phyloP scores from a whole-genome alignment of 2,113 vertebrate species.

The Poeciliopsis prolifica region DNA sequence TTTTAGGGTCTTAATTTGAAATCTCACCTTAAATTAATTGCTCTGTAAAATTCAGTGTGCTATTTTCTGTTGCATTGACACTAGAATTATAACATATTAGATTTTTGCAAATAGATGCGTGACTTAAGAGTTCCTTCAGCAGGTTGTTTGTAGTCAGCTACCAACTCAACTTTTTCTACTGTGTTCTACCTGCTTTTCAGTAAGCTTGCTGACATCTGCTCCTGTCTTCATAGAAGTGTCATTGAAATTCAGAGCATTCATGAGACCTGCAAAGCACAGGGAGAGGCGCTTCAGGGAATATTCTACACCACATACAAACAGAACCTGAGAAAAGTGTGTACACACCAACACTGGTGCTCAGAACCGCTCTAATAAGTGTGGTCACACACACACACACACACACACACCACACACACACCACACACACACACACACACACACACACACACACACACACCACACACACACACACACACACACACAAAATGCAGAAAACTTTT shows the following conservation, averaged over 20 bases:
- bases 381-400: not conserved
- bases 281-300: constrained; percentile 63
- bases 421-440: not conserved
- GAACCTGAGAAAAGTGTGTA: constrained; percentile 6
- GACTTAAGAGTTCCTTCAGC: constrained; percentile 35
- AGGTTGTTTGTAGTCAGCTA: constrained; percentile 40
- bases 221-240: constrained; percentile 69
- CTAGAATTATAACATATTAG: constrained; percentile 25
- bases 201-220: constrained; percentile 70
- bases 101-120: constrained; percentile 29
- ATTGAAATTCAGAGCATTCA: constrained; percentile 75
- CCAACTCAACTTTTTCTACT: constrained; percentile 38
- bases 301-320: constrained; percentile 54
- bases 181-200: constrained; percentile 66
- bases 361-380: constrained; percentile 6
- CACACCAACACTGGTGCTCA: not conserved
- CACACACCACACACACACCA: no score
- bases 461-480: not conserved
- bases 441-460: not conserved
- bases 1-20: constrained; percentile 17
- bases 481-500: constrained; percentile 1
- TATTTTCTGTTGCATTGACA: not conserved
- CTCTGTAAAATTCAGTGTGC: not conserved
- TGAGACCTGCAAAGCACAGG: constrained; percentile 61
- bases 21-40: not conserved